These are phyloP conservation scores for Seira ritae DNA, from an alignment of 2,888 invertebrate species.

Conservation along the genomic window DNA sequence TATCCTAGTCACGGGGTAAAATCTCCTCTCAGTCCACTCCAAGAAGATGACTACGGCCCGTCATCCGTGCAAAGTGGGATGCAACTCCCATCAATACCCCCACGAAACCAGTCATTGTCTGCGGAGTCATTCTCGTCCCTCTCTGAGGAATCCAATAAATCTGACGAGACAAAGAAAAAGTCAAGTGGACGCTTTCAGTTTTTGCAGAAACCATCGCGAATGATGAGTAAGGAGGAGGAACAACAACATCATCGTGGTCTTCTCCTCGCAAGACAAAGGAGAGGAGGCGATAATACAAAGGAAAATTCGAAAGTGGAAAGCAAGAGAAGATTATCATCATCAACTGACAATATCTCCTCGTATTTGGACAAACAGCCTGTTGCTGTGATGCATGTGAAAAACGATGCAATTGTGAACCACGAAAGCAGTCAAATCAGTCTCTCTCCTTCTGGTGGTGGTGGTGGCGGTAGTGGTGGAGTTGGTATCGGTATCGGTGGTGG, in stretches of 20 bases:
- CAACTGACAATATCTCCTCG: not conserved
- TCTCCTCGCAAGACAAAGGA: too few species aligned
- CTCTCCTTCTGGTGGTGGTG: too few species aligned
- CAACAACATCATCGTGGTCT: too few species aligned
- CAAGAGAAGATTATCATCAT: not conserved
- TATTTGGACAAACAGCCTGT: not conserved
- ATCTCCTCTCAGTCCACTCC: not conserved
- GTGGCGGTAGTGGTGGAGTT: too few species aligned
- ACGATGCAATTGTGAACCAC: not conserved
- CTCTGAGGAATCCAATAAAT: conserved; percentile 19
- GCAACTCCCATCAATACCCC: conserved; percentile 44
- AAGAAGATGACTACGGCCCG: conserved; percentile 1
- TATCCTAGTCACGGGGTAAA: not conserved
- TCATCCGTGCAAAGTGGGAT: not conserved
- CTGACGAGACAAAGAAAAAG: conserved; percentile 2
- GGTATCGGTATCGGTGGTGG: too few species aligned
- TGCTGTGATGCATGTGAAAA: not conserved
- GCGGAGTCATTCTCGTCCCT: conserved; percentile 15
- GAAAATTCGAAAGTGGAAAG: conserved; percentile 42
- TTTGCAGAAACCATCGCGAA: conserved; percentile 18
- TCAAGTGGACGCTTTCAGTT: conserved; percentile 26
- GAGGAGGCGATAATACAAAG: not conserved
- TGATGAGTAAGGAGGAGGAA: conserved; percentile 15
- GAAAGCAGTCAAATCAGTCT: not conserved
- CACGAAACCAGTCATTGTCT: conserved; percentile 44